Percentiles rank a stretch among this genome's conserved stretches.
Evolutionary conservation across 2,888 invertebrate species (phyloP).

Genomic region (Cheiracanthium punctorium): DNA sequence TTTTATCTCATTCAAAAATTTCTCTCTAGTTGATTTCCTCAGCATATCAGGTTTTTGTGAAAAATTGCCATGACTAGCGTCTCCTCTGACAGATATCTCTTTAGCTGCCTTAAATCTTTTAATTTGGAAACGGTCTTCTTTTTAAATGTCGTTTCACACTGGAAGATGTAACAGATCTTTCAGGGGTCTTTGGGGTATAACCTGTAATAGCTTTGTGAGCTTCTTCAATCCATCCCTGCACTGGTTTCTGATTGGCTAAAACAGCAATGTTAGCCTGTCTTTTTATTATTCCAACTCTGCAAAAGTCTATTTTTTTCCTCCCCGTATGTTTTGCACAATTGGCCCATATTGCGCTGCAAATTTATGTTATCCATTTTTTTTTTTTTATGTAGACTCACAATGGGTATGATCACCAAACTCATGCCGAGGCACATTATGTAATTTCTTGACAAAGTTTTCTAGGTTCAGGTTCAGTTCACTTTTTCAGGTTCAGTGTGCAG

Average conservation of each 20-base stretch:
- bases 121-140: too few species aligned
- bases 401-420: too few species aligned
- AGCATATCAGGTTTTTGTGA: not conserved
- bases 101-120: not conserved
- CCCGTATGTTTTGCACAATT: not conserved
- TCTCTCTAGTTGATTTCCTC: not conserved
- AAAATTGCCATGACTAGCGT: not conserved
- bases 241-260: constrained; percentile 20
- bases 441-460: too few species aligned
- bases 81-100: too few species aligned
- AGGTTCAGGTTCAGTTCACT: too few species aligned
- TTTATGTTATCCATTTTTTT: too few species aligned
- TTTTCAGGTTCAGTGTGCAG: too few species aligned
- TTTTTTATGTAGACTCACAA: too few species aligned
- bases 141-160: too few species aligned
- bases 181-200: not conserved
- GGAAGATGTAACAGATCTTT: too few species aligned
- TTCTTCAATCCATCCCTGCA: not conserved
- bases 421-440: too few species aligned
- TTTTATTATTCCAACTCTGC: not conserved
- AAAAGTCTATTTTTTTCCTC: constrained; percentile 19
- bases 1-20: not conserved
- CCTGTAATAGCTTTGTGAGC: not conserved
- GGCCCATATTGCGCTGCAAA: too few species aligned
- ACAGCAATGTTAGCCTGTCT: constrained; percentile 20